Base-by-base conservation (phyloP, 1,140 invertebrate species). In the Orchesella cincta region DNA sequence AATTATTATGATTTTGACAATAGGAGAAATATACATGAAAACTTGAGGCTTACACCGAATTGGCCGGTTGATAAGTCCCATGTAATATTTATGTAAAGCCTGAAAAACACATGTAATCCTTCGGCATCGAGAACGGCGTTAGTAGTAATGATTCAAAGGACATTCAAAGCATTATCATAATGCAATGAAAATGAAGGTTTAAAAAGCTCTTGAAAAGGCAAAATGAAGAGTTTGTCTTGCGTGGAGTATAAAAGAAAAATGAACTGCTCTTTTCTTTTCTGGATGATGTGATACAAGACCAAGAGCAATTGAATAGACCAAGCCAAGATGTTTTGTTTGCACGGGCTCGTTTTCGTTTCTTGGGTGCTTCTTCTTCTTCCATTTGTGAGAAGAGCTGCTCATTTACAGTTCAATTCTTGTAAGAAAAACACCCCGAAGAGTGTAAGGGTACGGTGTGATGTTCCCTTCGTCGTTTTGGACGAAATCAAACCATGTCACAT, bases 201-300 rank as follows among this genome's bases (percentile, higher is more conserved):
- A 67, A 67, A 33, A 67, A 67, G 26, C 62, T 33, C 31, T 67
- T 67, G 28, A 67, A 57, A 57, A 57, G 52, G 52, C 52, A 57
- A 57, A 57, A 57, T 57, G 52, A 46, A 46, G 52, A 67, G 62
- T 67, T 67, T 67, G 62, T 67, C 62, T 67, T 67, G 62, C 62
- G 62, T 67, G 62, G 62, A 67, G 33, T 23, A 67, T 23, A 67
- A 67, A 67, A 67, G 62, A 67, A 33, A 67, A 67, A 67, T 67
- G 62, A 67, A 67, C 62, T 67, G 31, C 23, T 67, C 31, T 67
- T 67, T 33, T 67, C 29, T 67, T 33, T n/a, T 67, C 33, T 67
- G 8, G 8, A 31, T 12, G 31, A 29, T 31, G 62, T 29, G 62
- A 67, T 29, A 67, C 62, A n/a, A n/a, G n/a, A n/a, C n/a, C n/a